A percentile compares a stretch with the other conserved stretches of the same genome.
Conservation (phyloP, 2,888 invertebrate genomes). For the Glyphotaelius pellucidus region DNA sequence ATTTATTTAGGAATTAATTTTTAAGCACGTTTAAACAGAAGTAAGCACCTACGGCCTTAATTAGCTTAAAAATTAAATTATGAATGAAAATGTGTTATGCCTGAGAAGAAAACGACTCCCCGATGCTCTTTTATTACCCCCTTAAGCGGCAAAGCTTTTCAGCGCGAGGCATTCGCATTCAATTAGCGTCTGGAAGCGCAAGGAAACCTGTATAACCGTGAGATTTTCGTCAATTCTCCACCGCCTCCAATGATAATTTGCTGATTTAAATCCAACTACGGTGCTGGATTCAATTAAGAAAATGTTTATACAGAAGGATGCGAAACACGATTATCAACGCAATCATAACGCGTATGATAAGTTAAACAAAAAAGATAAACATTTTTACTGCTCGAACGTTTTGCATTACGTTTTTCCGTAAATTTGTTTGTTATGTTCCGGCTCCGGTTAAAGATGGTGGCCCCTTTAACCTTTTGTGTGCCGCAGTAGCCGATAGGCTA, state of each 20-base stretch:
- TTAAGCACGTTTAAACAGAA: not conserved
- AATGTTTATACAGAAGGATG: not conserved
- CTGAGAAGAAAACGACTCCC: conserved; percentile 22
- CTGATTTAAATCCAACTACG: not conserved
- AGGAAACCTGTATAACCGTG: conserved; percentile 13
- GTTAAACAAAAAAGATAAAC: not conserved
- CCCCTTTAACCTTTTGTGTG: too few species aligned
- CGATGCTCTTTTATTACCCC: conserved; percentile 24
- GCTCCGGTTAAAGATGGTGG: too few species aligned
- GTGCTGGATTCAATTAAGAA: not conserved
- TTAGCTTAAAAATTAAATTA: conserved; percentile 11
- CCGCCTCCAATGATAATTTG: conserved; percentile 16
- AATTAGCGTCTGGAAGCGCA: conserved; percentile 2
- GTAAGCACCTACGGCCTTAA: not conserved
- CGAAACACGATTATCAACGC: not conserved
- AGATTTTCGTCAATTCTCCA: conserved; percentile 36
- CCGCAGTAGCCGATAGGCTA: too few species aligned
- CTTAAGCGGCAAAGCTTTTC: conserved; percentile 22
- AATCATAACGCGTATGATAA: not conserved
- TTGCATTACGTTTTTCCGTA: too few species aligned
- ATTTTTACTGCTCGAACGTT: too few species aligned
- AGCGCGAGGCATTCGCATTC: conserved; percentile 5
- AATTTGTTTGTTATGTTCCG: too few species aligned
- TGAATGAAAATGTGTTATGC: conserved; percentile 10
- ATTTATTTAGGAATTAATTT: not conserved